Evolutionary conservation across 2,888 invertebrate genomes (phyloP).

Genomic region (Rhorus exstirpatorius): DNA sequence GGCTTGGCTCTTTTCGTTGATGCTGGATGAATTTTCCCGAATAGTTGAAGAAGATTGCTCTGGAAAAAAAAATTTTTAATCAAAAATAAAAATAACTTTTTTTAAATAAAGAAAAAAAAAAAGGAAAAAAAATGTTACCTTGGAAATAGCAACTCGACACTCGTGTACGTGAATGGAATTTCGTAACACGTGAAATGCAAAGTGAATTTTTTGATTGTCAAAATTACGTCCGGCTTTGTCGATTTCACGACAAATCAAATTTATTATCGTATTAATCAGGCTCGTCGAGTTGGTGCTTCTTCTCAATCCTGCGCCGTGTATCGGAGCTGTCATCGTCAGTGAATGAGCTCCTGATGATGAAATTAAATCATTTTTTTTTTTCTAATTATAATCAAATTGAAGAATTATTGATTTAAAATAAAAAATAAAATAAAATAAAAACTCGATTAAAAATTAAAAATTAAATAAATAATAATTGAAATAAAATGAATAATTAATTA

Average conservation of each 20-base stretch:
- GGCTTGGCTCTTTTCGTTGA: constrained; percentile 87
- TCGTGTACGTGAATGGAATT: constrained; percentile 88
- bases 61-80: constrained; percentile 75
- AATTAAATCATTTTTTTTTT: background rate
- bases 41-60: constrained; percentile 86
- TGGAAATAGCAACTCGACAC: constrained; percentile 88
- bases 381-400: background rate
- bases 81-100: constrained; percentile 13
- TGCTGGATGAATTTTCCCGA: constrained; percentile 87
- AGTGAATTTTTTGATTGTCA: constrained; percentile 85
- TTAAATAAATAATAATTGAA: background rate
- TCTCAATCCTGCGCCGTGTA: constrained; percentile 87
- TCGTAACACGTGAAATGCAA: constrained; percentile 86
- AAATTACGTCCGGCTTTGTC: constrained; percentile 86
- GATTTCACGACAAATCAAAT: constrained; percentile 87
- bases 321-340: constrained; percentile 86
- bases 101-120: constrained; percentile 26
- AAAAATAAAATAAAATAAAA: no score
- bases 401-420: background rate
- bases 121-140: constrained; percentile 86
- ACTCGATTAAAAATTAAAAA: no score
- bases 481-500: no score
- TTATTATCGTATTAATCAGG: constrained; percentile 87
- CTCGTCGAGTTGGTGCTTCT: constrained; percentile 87
- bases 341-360: constrained; percentile 86